Evolutionary conservation across 2,113 vertebrate species (phyloP).

Genomic region (Marcusenius ussheri): DNA sequence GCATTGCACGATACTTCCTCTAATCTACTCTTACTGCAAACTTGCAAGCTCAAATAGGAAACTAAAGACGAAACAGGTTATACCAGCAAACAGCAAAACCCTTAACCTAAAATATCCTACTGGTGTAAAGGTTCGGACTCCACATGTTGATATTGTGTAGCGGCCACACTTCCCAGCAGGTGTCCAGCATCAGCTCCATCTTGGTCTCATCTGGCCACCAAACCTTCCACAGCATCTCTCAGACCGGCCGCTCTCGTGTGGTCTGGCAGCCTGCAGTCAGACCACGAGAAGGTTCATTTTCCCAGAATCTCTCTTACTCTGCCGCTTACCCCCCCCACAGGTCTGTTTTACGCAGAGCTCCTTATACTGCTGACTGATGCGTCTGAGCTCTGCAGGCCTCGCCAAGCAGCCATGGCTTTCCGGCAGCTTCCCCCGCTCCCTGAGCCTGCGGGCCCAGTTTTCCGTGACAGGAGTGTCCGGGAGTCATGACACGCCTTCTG

Average conservation of each 20-base stretch:
- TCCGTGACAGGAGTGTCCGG: neutral
- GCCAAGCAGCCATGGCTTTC: neutral
- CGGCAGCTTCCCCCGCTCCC: neutral
- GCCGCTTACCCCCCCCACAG: neutral
- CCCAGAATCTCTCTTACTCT: neutral
- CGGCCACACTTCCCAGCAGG: neutral
- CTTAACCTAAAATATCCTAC: neutral
- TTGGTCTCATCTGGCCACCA: neutral
- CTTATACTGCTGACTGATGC: neutral
- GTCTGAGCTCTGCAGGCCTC: neutral
- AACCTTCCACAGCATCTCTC: neutral
- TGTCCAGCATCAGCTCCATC: neutral
- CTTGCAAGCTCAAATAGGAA: neutral
- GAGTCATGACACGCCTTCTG: neutral
- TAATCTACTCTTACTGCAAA: neutral
- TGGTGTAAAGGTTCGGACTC: neutral
- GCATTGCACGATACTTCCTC: neutral
- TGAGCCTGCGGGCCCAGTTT: neutral
- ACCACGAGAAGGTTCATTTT: neutral
- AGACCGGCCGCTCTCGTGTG: neutral
- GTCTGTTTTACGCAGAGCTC: neutral
- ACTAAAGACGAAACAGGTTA: neutral
- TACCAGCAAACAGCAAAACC: neutral
- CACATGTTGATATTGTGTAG: neutral
- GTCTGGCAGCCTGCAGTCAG: neutral